phyloP scores from a whole-genome alignment of 1,140 invertebrate species.

The Pachypsylla venusta region DNA sequence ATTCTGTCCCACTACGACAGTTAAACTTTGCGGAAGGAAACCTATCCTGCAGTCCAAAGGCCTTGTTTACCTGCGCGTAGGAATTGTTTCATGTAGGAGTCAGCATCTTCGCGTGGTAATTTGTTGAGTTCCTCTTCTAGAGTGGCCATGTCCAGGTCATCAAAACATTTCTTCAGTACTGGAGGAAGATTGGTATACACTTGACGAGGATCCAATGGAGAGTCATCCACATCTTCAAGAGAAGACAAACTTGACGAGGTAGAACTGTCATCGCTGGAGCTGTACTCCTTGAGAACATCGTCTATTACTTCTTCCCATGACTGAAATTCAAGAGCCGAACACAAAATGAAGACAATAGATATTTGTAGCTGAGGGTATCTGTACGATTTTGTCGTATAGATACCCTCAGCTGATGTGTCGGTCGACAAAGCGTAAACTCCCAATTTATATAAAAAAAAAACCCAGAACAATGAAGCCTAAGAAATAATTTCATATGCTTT shows the following conservation, averaged over 20 bases:
- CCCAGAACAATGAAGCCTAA: no score
- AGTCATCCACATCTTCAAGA: neutral
- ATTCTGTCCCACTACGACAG: no score
- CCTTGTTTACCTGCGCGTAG: neutral
- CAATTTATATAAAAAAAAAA: no score
- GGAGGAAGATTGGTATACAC: neutral
- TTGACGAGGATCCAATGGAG: neutral
- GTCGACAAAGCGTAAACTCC: neutral
- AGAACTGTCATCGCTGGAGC: neutral
- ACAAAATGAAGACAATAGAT: neutral
- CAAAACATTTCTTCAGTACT: neutral
- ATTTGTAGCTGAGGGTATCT: neutral
- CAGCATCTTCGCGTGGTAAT: neutral
- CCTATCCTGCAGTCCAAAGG: no score
- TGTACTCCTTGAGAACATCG: neutral
- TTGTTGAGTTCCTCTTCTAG: neutral
- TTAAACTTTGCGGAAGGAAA: no score
- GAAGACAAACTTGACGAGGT: neutral
- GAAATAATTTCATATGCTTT: no score
- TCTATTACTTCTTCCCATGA: neutral
- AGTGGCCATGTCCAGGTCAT: neutral
- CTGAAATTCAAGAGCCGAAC: neutral
- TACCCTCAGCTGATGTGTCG: neutral
- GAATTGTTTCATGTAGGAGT: neutral
- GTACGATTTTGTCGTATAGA: neutral